Evolutionary conservation across 1,140 invertebrate species (phyloP).

Genomic region (Grapholita molesta): DNA sequence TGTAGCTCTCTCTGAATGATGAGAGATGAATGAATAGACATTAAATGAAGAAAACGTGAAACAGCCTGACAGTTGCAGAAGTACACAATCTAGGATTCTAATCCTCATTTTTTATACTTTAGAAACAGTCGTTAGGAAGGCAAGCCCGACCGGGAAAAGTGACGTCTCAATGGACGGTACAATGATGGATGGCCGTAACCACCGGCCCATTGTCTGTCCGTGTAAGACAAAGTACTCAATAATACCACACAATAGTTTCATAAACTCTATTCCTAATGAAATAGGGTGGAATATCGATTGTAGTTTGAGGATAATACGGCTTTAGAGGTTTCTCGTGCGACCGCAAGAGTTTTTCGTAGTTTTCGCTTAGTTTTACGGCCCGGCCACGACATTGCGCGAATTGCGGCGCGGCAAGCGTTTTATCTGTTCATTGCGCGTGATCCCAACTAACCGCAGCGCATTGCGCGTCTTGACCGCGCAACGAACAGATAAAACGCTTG

Average conservation of each 20-base stretch:
- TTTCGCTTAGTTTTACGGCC: neutral
- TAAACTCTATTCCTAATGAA: neutral
- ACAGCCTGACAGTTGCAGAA: neutral
- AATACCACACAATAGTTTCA: neutral
- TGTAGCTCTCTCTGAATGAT: neutral
- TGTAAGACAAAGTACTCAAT: constrained; percentile 2
- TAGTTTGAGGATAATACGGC: neutral
- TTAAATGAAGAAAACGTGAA: neutral
- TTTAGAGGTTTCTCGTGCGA: neutral
- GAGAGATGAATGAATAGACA: neutral
- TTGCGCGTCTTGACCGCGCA: too few species aligned
- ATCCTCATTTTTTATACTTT: neutral
- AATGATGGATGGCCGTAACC: constrained; percentile 32
- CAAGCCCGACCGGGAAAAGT: constrained; percentile 12
- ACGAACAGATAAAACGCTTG: too few species aligned
- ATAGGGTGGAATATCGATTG: neutral
- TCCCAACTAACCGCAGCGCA: too few species aligned
- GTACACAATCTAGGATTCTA: neutral
- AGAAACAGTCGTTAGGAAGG: neutral
- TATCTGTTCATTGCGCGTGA: too few species aligned
- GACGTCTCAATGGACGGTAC: constrained; percentile 34
- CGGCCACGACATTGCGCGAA: too few species aligned
- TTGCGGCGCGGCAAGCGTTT: too few species aligned
- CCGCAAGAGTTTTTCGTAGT: neutral
- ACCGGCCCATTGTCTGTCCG: constrained; percentile 35